A percentile compares a stretch with the other conserved stretches of the same genome.
Evolutionary conservation across 2,113 vertebrate species (phyloP).

Genomic region (Zingel zingel): DNA sequence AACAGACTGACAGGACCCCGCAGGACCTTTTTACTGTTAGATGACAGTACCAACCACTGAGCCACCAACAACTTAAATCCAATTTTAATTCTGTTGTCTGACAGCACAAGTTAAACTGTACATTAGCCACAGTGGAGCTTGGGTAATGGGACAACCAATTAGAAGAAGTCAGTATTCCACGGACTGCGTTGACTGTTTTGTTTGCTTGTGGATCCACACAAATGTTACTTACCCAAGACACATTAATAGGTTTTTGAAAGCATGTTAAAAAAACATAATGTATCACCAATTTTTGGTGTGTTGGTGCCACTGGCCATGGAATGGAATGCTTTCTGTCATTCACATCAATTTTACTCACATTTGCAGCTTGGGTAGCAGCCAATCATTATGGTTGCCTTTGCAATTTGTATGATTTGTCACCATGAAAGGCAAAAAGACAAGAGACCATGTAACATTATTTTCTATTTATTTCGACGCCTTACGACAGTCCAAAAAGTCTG

Average conservation of each 20-base stretch:
- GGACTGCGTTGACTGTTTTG: constrained; percentile 27
- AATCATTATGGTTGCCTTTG: constrained; percentile 23
- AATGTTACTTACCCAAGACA: constrained; percentile 38
- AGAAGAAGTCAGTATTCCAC: constrained; percentile 37
- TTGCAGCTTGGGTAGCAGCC: constrained; percentile 23
- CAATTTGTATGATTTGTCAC: constrained; percentile 53
- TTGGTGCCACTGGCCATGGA: constrained; percentile 45
- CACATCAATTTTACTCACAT: constrained; percentile 59
- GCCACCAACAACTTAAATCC: constrained; percentile 55
- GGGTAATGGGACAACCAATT: constrained; percentile 62
- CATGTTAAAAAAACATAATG: constrained; percentile 56
- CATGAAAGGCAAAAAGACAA: constrained; percentile 43
- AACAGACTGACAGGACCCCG: constrained; percentile 65
- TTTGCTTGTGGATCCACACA: constrained; percentile 34
- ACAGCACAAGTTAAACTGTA: constrained; percentile 40
- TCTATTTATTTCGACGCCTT: constrained; percentile 26
- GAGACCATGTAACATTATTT: constrained; percentile 14
- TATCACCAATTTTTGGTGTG: constrained; percentile 29
- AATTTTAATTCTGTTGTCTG: constrained; percentile 66
- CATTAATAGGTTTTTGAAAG: constrained; percentile 58
- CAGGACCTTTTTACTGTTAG: constrained; percentile 54
- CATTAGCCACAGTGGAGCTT: constrained; percentile 52
- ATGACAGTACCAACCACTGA: constrained; percentile 67
- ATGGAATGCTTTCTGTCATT: constrained; percentile 71
- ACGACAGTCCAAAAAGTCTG: constrained; percentile 6